Base-by-base conservation (phyloP, 2,797 vertebrate species). In the Bovichtus variegatus region DNA sequence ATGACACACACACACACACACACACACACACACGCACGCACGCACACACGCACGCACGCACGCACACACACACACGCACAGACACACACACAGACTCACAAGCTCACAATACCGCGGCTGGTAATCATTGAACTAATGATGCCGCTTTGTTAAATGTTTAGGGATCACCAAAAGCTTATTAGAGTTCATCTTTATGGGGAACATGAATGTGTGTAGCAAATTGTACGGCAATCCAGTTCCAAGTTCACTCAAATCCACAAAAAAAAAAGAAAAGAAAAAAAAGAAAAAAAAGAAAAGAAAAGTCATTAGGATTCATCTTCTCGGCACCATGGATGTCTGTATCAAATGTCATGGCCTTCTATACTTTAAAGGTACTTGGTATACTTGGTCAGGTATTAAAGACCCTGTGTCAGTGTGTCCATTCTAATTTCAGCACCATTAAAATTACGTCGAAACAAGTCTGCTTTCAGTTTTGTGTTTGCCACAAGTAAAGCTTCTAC, bases 401-500 rank as follows among this genome's bases (percentile, higher is more conserved):
- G 19, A 66, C 7, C 16, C 29, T 55, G 0, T 36, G 63, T 46
- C 0, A 49, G 8, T 38, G n/a, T n/a, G n/a, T n/a, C n/a, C n/a
- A 1, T 55, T 25, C 8, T 29, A 9, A 36, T 77, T 58, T 58
- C 12, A 60, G 27, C 47, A 25, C 0, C 1, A 71, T 27, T 23
- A n/a, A n/a, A 54, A 63, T 23, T 11, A 13, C 27, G 23, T 34
- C 49, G 8, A 65, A 57, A 63, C 31, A n/a, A n/a, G 25, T 36
- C 23, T 27, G 8, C 66, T 46, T 8, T 69, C 15, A 54, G 13
- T 34, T 53, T 55, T 41, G 34, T 66, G 38, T 65, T 80, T 38
- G 27, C 5, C 40, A 27, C 41, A 60, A 25, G 23, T 60, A 47
- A 74, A 34, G 6, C 13, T 38, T 13, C 12, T 36, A 6, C 12